These are phyloP conservation scores for Serrognathus titanus DNA, from an alignment of 2,888 invertebrate species.

Conservation along the genomic window DNA sequence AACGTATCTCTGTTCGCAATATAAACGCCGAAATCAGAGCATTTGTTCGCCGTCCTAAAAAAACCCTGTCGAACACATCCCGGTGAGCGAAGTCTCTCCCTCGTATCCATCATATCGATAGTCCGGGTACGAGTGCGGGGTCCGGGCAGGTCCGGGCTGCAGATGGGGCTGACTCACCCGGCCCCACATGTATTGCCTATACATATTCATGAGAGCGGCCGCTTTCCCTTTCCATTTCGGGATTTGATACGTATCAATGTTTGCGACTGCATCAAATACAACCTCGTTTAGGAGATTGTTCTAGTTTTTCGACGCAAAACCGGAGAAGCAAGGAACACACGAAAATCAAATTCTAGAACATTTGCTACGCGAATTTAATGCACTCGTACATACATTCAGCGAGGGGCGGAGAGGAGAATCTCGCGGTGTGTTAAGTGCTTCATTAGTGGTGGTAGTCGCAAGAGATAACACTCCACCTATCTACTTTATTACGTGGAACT, in stretches of 20 bases:
- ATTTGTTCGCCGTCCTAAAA: conserved; percentile 7
- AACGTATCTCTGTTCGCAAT: too few species aligned
- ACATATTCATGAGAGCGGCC: conserved; percentile 48
- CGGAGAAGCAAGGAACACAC: too few species aligned
- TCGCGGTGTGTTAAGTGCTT: conserved; percentile 24
- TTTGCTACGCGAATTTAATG: too few species aligned
- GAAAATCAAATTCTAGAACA: too few species aligned
- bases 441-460: conserved; percentile 21
- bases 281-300: conserved; percentile 14
- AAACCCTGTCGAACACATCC: conserved; percentile 18
- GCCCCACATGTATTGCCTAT: conserved; percentile 45
- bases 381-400: not conserved
- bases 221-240: conserved; percentile 44
- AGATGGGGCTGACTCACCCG: conserved; percentile 48
- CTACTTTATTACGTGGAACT: conserved; percentile 23
- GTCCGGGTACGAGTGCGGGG: conserved; percentile 40
- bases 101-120: conserved; percentile 48
- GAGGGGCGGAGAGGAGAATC: conserved; percentile 8
- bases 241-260: conserved; percentile 39
- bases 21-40: not conserved
- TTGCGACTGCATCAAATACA: conserved; percentile 32
- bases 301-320: conserved; percentile 10
- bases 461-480: conserved; percentile 24
- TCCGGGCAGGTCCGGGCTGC: conserved; percentile 39
- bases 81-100: conserved; percentile 34